phyloP scores from a whole-genome alignment of 1,140 invertebrate species.

The Heliothis virescens region DNA sequence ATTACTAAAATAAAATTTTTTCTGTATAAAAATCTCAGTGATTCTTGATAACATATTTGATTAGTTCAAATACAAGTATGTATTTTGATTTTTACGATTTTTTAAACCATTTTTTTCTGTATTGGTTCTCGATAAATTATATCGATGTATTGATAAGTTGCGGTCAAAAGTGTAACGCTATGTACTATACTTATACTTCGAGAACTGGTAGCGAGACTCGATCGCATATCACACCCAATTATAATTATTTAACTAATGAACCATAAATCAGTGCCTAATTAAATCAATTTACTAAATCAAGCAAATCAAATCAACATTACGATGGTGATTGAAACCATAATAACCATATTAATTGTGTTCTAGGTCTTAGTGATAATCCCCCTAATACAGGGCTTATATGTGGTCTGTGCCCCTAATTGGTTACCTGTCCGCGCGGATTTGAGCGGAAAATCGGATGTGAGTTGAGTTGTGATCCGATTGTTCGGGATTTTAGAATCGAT shows the following conservation, averaged over 20 bases:
- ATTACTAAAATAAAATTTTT: too few species aligned
- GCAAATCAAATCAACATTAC: constrained; percentile 51
- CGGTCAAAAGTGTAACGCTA: too few species aligned
- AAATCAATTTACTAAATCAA: constrained; percentile 49
- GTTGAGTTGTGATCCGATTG: too few species aligned
- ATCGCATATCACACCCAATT: not conserved
- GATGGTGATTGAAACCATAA: constrained; percentile 54
- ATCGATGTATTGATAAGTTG: too few species aligned
- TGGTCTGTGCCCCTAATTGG: constrained; percentile 17
- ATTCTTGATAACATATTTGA: too few species aligned
- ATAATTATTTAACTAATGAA: constrained; percentile 31
- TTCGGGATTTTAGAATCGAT: too few species aligned
- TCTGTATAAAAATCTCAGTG: too few species aligned
- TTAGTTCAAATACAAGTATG: too few species aligned
- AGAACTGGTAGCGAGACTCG: not conserved
- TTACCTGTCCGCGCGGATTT: constrained; percentile 18
- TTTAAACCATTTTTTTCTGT: too few species aligned
- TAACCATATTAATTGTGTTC: constrained; percentile 55
- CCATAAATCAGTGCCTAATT: constrained; percentile 30
- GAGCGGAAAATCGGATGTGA: constrained; percentile 16
- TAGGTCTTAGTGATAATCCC: constrained; percentile 45
- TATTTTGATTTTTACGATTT: too few species aligned
- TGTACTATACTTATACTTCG: too few species aligned
- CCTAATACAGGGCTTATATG: constrained; percentile 12
- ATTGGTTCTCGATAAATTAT: too few species aligned